These are phyloP conservation scores for Ormyrus thymus DNA, from an alignment of 2,888 invertebrate genomes.

Conservation along the genomic window DNA sequence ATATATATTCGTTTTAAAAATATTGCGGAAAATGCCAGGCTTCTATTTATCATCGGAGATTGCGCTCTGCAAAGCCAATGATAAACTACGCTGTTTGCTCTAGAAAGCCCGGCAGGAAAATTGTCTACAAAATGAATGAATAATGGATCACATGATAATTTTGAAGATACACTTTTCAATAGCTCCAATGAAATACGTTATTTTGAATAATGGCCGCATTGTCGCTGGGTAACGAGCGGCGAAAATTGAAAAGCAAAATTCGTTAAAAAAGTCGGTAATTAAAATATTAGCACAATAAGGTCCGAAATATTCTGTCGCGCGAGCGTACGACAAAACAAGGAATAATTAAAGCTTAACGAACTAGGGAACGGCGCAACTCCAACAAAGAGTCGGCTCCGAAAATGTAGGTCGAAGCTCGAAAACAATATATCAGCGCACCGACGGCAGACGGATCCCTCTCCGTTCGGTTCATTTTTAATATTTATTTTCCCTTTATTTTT, in stretches of 20 bases:
- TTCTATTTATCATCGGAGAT: too few relatives aligned
- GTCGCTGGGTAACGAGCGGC: too few relatives aligned
- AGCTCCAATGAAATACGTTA: neutral
- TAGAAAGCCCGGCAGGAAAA: neutral
- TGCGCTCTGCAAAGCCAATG: too few relatives aligned
- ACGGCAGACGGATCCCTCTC: neutral
- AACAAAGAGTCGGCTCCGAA: neutral
- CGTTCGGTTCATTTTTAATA: slow-evolving; percentile 7
- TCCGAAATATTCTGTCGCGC: neutral
- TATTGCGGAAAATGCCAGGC: too few relatives aligned
- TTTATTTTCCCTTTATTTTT: slow-evolving; percentile 16
- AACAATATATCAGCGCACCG: neutral
- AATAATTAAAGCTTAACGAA: neutral
- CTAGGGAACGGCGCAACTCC: neutral
- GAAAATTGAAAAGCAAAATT: neutral
- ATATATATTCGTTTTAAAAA: too few relatives aligned
- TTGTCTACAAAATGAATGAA: neutral
- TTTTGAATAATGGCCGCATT: neutral
- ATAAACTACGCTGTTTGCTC: too few relatives aligned
- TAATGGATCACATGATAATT: neutral
- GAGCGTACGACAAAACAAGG: neutral
- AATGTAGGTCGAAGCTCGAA: neutral
- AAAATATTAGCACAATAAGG: neutral
- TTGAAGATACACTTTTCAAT: slow-evolving; percentile 8
- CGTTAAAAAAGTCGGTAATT: neutral